Evolutionary conservation across 1,140 invertebrate genomes (phyloP), one percentile per base, ranked within the genome.

Genomic region (Apis florea): DNA sequence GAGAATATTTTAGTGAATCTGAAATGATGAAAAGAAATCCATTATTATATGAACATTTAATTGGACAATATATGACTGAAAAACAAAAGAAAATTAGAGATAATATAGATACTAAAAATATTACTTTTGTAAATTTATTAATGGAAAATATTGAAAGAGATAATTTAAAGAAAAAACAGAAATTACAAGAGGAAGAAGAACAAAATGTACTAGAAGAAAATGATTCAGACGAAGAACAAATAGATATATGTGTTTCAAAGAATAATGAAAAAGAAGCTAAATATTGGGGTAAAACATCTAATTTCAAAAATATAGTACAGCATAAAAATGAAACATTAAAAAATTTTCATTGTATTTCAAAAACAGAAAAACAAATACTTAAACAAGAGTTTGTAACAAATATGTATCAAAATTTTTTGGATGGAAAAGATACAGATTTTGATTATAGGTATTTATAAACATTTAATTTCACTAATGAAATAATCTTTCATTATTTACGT

Each of bases 21-120:
- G 97, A 98, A 95, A 99, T 99, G 98, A 98, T 98, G 95, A 96
- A 96, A 85, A 93, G 98, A 84, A 97, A 98, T 93, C 98, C 98
- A 1, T 94, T 97, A 72, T 91, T 99, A 0, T 99, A 98, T 94
- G 97, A 99, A 73, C 96, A 98, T 88, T 93, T 99, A 75, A 94
- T 99, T 74, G 98, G 98, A 0, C 96, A 96, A 89, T 98, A 97
- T 92, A 91, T 98, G 81, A 96, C 96, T 12, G 95, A 96, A 75
- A 95, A 97, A 66, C 97, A 98, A 92, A 96, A 95, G 71, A 94
- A 94, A 83, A 93, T 94, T 61, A 93, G 96, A 54, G 96, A 97
- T 88, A 94, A 94, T 73, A 90, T 91, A 56, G 90, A 93, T 70
- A 94, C 92, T n/a, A 93, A 94, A 49, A 95, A 95, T 87, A 93